These are phyloP conservation scores for Ianthella basta DNA, from an alignment of 37 sponge, comb jelly and placozoan genomes.

Conservation along the genomic window DNA sequence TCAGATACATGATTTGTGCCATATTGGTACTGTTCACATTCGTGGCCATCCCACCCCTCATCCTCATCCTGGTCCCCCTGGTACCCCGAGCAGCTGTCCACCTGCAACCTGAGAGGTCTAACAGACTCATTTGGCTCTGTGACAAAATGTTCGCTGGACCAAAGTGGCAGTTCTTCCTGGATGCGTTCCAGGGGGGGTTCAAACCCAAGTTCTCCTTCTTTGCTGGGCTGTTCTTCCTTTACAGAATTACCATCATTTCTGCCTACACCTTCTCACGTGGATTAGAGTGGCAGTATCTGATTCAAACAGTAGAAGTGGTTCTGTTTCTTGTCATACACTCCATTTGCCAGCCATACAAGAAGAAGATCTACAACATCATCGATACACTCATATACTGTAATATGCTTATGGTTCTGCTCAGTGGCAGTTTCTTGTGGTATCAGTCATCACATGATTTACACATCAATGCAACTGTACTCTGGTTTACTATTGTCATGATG, in stretches of 20 bases:
- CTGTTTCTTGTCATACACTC: background rate
- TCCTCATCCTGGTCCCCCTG: background rate
- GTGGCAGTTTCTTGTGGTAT: background rate
- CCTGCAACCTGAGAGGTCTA: conserved; percentile 4
- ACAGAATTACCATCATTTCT: background rate
- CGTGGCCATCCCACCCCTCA: conserved; percentile 6
- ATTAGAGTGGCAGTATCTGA: background rate
- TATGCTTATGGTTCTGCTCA: background rate
- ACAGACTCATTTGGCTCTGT: background rate
- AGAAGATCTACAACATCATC: background rate
- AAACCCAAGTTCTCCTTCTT: conserved; percentile 11
- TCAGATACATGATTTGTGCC: background rate
- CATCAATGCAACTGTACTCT: background rate
- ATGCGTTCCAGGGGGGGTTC: conserved; percentile 24
- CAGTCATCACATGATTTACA: background rate
- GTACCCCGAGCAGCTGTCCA: conserved; percentile 2
- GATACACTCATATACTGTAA: conserved; percentile 5
- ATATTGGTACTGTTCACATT: conserved; percentile 1
- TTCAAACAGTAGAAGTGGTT: background rate
- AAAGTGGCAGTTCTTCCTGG: conserved; percentile 22
- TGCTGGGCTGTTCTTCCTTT: conserved; percentile 7
- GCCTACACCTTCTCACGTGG: background rate
- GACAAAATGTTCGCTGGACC: conserved; percentile 19
- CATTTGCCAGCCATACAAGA: conserved; percentile 1
- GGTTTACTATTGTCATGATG: background rate